Evolutionary conservation across 1,140 invertebrate genomes (phyloP).

Genomic region (Ericerus pela): DNA sequence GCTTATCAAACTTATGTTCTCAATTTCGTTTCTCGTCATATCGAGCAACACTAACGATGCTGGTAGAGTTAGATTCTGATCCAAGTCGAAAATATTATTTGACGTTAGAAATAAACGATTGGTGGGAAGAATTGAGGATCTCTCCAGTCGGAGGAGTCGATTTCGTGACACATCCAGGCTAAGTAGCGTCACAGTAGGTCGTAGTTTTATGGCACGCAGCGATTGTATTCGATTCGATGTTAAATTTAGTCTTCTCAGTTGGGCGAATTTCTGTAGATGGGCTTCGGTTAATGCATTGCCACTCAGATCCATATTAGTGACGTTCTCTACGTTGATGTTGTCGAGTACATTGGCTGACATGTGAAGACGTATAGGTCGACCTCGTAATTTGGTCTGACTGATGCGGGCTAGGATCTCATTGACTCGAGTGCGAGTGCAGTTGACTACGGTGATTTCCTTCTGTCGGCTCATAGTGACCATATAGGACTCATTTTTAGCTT

Average conservation of each 20-base stretch:
- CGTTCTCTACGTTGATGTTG: no score
- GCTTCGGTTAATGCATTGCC: not conserved
- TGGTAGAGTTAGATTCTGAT: not conserved
- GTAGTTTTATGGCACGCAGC: not conserved
- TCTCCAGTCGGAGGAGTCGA: not conserved
- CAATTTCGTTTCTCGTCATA: not conserved
- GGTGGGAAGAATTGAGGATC: not conserved
- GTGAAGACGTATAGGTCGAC: no score
- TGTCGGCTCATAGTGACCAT: no score
- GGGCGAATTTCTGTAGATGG: not conserved
- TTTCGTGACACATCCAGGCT: not conserved
- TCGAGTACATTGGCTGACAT: no score
- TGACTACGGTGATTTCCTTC: no score
- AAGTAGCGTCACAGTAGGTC: not conserved
- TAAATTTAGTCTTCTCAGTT: not conserved
- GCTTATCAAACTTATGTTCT: not conserved
- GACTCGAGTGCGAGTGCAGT: no score
- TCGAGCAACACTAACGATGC: not conserved
- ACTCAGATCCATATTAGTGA: not conserved
- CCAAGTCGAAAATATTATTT: not conserved
- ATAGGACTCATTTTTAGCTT: no score
- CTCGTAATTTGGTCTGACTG: no score
- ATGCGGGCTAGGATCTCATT: no score
- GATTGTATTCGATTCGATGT: not conserved
- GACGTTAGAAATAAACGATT: not conserved